phyloP scores from a whole-genome alignment of 2,113 vertebrate species.

The Xiphophorus hellerii region DNA sequence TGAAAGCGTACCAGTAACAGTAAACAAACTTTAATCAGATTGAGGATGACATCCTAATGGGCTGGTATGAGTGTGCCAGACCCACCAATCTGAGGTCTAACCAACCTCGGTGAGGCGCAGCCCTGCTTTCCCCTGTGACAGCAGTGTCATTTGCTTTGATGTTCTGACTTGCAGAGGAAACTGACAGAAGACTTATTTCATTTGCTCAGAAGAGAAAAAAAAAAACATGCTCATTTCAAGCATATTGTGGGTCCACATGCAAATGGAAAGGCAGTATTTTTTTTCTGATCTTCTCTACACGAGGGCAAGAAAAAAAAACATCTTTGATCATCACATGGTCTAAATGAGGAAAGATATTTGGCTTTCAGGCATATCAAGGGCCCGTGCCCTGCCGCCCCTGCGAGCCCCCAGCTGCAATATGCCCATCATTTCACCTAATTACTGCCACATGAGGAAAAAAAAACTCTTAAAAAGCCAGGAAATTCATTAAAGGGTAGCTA shows the following conservation, averaged over 20 bases:
- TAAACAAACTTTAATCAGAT: conserved; percentile 32
- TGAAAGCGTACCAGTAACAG: conserved; percentile 5
- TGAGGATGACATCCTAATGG: conserved; percentile 48
- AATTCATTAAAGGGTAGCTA: conserved; percentile 78
- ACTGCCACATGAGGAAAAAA: conserved; percentile 70
- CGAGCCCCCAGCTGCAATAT: conserved; percentile 71
- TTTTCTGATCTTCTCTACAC: conserved; percentile 77
- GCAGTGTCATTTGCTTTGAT: conserved; percentile 78
- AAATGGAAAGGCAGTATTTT: conserved; percentile 75
- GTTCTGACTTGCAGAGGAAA: conserved; percentile 73
- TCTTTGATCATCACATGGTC: conserved; percentile 81
- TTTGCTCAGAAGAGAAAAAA: conserved; percentile 73
- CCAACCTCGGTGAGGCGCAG: conserved; percentile 62
- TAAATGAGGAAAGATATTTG: conserved; percentile 77
- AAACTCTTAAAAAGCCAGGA: conserved; percentile 70
- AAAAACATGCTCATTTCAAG: conserved; percentile 80
- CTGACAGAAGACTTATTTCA: conserved; percentile 79
- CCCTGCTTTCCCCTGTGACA: conserved; percentile 70
- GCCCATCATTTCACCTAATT: conserved; percentile 77
- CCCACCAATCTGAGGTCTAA: conserved; percentile 59
- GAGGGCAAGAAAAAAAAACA: conserved; percentile 60
- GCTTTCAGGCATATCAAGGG: conserved; percentile 76
- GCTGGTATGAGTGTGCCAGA: conserved; percentile 38
- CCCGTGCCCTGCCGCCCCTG: conserved; percentile 68
- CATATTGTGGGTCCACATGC: conserved; percentile 72